Base-by-base conservation (phyloP, 2,888 invertebrate genomes). In the Sphaerophoria taeniata region DNA sequence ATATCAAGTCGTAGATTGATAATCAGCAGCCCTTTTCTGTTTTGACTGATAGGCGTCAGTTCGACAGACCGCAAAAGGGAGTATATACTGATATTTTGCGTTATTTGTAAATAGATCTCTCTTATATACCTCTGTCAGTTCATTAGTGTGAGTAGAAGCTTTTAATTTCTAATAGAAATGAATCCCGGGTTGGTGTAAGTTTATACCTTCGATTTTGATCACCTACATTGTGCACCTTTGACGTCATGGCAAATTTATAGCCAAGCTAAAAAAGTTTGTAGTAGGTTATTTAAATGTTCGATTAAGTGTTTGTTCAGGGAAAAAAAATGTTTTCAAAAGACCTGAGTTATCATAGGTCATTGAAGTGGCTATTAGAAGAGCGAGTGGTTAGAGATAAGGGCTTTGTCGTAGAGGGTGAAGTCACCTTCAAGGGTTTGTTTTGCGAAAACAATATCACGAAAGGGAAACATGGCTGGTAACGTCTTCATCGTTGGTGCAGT, bases 261-360 rank as follows among this genome's bases (percentile, higher is more conserved):
- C 73, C 73, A n/a, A 67, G 73, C n/a, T 67, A 73, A 79, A 67
- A 79, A 67, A 55, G 33, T 12, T 36, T 69, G 0, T 12, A 73
- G 65, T 79, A 67, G 56, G 39, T 39, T 49, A 53, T 43, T 67
- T 53, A 61, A 34, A 0, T 34, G 11, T 14, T 36, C 36, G 2
- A 47, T 49, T n/a, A 11, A 43, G 16, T 12, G 61, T n/a, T 43
- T 36, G 14, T 39, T 1, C 6, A 39, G 12, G 34, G 31, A 43
- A 43, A 7, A 7, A 43, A 2, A 43, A 43, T 24, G 24, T 24
- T 24, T 24, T 24, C 31, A 9, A 11, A 75, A 76, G 24, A 12
- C 49, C 47, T 69, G 36, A 51, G 80, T 81, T 81, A 81, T 81
- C 80, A 75, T 81, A 81, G 75, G 80, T 81, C 75, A 75, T 60